Percentiles rank a stretch among this genome's conserved stretches.
Conservation (phyloP, 1,140 invertebrate genomes). For the Brachionus rubens region DNA sequence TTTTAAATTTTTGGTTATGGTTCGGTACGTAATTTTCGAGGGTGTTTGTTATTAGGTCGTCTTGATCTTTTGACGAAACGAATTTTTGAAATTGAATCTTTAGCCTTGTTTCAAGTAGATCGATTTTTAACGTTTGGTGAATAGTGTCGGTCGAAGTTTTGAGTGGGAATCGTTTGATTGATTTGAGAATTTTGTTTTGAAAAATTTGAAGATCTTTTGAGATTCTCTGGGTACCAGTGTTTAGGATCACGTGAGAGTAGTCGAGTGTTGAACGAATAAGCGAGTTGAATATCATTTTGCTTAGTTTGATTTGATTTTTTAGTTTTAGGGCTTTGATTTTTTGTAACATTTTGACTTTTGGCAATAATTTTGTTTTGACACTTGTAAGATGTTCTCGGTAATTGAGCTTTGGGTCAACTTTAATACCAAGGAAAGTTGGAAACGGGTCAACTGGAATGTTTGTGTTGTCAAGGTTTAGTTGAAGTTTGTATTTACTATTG, state of each 20-base stretch:
- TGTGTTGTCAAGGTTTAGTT: background rate
- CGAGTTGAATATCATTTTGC: background rate
- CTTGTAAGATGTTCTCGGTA: background rate
- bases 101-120: background rate
- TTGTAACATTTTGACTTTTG: background rate
- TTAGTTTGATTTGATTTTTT: background rate
- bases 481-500: too few species aligned
- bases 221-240: background rate
- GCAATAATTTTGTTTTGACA: background rate
- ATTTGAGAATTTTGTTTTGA: background rate
- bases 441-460: background rate
- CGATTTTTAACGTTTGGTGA: background rate
- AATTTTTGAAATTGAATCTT: too few species aligned
- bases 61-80: too few species aligned
- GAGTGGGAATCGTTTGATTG: background rate
- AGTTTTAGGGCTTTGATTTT: conserved; percentile 6
- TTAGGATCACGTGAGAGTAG: background rate
- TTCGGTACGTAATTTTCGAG: too few species aligned
- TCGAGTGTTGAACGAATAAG: background rate
- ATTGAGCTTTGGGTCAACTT: background rate
- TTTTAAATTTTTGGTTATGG: too few species aligned
- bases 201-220: background rate
- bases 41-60: too few species aligned
- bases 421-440: background rate
- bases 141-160: background rate